phyloP scores from a whole-genome alignment of 2,888 invertebrate species.

The Gasteruption jaculator region DNA sequence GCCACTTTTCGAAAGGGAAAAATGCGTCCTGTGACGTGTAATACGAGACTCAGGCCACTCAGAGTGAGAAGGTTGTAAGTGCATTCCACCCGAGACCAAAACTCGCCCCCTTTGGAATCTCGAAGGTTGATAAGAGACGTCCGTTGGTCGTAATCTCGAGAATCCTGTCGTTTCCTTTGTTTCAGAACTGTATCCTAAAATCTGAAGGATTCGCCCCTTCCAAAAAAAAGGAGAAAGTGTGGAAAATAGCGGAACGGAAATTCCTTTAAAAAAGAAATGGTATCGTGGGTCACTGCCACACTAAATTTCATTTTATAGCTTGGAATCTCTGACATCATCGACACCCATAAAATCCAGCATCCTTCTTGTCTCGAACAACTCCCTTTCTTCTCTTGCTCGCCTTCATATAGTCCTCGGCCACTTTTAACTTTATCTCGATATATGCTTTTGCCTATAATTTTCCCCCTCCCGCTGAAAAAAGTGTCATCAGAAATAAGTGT shows the following conservation, averaged over 20 bases:
- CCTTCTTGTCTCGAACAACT: slow-evolving; percentile 20
- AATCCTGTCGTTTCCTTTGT: too few relatives aligned
- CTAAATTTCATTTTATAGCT: slow-evolving; percentile 37
- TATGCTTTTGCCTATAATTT: not conserved
- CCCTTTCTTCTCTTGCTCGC: not conserved
- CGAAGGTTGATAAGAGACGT: too few relatives aligned
- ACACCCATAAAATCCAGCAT: slow-evolving; percentile 35
- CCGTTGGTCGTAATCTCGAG: too few relatives aligned
- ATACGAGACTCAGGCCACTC: too few relatives aligned
- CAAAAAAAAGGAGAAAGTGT: not conserved
- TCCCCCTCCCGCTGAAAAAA: too few relatives aligned
- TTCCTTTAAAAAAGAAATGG: not conserved
- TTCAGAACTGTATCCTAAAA: too few relatives aligned
- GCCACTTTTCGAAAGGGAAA: too few relatives aligned
- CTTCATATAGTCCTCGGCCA: slow-evolving; percentile 1
- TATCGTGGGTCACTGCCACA: slow-evolving; percentile 14
- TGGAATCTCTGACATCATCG: slow-evolving; percentile 38
- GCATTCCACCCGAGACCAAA: too few relatives aligned
- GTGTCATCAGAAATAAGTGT: too few relatives aligned
- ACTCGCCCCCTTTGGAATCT: too few relatives aligned
- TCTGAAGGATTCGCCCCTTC: not conserved
- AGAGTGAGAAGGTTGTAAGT: too few relatives aligned
- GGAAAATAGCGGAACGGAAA: not conserved
- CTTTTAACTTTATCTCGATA: slow-evolving; percentile 15
- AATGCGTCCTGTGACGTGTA: too few relatives aligned